phyloP scores from a whole-genome alignment of 2,113 vertebrate species.

The Typhlomys cinereus region DNA sequence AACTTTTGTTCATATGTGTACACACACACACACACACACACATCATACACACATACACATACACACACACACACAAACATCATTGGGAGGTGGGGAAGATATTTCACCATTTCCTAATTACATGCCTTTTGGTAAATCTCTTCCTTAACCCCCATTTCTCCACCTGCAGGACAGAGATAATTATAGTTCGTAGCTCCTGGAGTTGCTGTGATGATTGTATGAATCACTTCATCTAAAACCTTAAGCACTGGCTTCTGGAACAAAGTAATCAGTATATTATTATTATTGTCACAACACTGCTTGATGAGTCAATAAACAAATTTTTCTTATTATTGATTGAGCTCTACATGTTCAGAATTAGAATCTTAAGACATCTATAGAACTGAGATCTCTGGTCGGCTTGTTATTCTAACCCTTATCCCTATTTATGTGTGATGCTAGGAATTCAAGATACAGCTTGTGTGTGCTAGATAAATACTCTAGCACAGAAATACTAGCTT shows the following conservation, averaged over 20 bases:
- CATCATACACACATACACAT: too few species aligned
- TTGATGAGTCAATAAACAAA: not conserved
- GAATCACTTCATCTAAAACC: not conserved
- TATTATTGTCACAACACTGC: not conserved
- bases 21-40: too few species aligned
- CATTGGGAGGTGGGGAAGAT: not conserved
- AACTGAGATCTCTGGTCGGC: not conserved
- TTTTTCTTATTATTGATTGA: not conserved
- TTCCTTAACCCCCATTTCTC: not conserved
- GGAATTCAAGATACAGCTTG: not conserved
- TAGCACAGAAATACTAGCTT: too few species aligned
- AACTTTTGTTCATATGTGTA: too few species aligned
- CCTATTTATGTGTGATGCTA: not conserved
- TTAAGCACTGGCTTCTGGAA: not conserved
- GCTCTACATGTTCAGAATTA: not conserved
- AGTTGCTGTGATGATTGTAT: not conserved
- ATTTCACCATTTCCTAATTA: not conserved
- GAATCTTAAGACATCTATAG: not conserved
- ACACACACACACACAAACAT: not conserved
- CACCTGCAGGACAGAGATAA: not conserved
- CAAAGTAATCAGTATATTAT: not conserved
- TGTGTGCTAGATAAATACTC: not conserved
- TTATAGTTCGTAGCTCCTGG: not conserved
- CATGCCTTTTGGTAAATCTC: not conserved
- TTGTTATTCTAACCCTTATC: not conserved